phyloP scores from a whole-genome alignment of 2,888 invertebrate genomes.

The Melipona bicolor region DNA sequence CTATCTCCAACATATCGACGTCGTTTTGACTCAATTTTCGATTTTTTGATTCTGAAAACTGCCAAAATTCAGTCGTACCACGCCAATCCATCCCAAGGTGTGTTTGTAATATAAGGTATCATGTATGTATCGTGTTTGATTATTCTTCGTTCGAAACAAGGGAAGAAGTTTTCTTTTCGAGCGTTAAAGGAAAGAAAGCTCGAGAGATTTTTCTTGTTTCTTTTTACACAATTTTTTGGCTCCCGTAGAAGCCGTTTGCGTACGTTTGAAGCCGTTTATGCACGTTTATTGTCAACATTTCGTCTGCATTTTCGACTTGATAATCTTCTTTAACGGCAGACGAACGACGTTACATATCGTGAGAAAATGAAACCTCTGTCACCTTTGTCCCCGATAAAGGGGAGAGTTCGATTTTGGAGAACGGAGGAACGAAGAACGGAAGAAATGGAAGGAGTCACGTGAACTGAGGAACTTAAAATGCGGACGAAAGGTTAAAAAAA shows the following conservation, averaged over 20 bases:
- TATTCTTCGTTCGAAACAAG: not conserved
- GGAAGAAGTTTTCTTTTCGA: not conserved
- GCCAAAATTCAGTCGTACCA: not conserved
- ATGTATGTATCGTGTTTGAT: not conserved
- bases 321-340: conserved; percentile 8
- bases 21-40: not conserved
- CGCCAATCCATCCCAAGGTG: too few relatives aligned
- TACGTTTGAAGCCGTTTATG: conserved; percentile 6
- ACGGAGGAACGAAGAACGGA: not conserved
- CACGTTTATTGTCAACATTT: conserved; percentile 16
- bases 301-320: conserved; percentile 32
- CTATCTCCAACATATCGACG: not conserved
- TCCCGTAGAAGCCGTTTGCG: conserved; percentile 13
- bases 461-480: conserved; percentile 11
- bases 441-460: not conserved
- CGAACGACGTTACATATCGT: conserved; percentile 40
- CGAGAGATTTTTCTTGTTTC: not conserved
- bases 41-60: not conserved
- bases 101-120: not conserved
- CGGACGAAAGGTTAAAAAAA: conserved; percentile 43
- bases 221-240: not conserved
- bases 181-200: not conserved
- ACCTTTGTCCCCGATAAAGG: not conserved
- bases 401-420: not conserved
- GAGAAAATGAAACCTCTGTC: not conserved